phyloP scores from a whole-genome alignment of 2,113 vertebrate species.

The Caranx melampygus region DNA sequence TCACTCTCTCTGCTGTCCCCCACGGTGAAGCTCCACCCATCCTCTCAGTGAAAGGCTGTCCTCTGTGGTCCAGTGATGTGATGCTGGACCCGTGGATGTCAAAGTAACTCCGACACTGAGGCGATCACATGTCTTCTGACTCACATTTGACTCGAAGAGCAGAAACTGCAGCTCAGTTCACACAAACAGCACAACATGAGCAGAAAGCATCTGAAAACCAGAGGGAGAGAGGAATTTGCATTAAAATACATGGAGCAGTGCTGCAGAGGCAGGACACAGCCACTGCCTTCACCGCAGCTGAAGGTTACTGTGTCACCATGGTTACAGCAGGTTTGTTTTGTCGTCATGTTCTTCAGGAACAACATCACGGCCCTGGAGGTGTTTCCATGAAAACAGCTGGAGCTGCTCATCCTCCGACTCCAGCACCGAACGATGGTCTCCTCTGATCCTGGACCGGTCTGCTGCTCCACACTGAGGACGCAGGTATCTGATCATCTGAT shows the following conservation, averaged over 20 bases:
- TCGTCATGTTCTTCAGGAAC: background rate
- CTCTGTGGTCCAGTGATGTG: background rate
- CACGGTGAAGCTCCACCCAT: no score
- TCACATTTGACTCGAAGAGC: fast-evolving
- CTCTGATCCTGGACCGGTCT: background rate
- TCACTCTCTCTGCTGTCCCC: no score
- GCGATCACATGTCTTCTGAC: background rate
- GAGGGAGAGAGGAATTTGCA: slow-evolving; percentile 19
- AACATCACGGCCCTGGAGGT: no score
- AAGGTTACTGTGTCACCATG: no score
- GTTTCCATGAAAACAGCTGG: background rate
- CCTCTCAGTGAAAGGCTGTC: no score
- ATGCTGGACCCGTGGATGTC: background rate
- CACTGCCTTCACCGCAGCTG: no score
- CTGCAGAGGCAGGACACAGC: background rate
- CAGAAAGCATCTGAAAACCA: slow-evolving; percentile 48
- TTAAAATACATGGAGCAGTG: slow-evolving; percentile 58
- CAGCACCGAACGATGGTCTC: background rate
- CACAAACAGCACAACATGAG: slow-evolving; percentile 47
- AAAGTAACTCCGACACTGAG: background rate
- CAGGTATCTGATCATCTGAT: background rate
- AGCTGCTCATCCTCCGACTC: background rate
- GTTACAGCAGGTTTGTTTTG: no score
- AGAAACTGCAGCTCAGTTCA: background rate
- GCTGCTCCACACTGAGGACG: background rate